phyloP scores from a whole-genome alignment of 2,797 vertebrate species.

The Esox lucius region DNA sequence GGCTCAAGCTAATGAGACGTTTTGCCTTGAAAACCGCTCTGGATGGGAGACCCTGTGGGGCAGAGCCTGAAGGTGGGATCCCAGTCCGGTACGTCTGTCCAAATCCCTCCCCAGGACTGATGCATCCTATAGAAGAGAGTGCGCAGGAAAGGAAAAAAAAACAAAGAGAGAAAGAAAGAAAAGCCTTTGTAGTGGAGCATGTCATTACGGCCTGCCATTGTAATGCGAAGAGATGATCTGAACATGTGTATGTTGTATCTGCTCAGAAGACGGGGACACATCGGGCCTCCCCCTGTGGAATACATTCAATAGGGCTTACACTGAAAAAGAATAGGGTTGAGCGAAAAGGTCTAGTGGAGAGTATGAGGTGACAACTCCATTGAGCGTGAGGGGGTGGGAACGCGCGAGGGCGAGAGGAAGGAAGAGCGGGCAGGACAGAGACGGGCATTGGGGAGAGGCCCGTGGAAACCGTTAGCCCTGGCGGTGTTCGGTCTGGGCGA shows the following conservation, averaged over 20 bases:
- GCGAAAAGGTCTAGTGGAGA: constrained; percentile 47
- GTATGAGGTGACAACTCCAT: constrained; percentile 66
- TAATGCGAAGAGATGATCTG: constrained; percentile 53
- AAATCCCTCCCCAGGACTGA: constrained; percentile 50
- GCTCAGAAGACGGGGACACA: constrained; percentile 37
- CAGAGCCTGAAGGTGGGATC: constrained; percentile 65
- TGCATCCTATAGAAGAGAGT: constrained; percentile 24
- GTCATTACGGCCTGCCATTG: constrained; percentile 62
- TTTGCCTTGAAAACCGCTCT: constrained; percentile 80
- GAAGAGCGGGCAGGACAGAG: constrained; percentile 48
- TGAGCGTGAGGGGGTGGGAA: constrained; percentile 60
- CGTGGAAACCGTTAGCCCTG: constrained; percentile 74
- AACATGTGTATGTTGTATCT: constrained; percentile 61
- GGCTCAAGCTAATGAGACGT: constrained; percentile 79
- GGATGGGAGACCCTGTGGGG: constrained; percentile 66
- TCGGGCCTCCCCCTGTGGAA: constrained; percentile 49
- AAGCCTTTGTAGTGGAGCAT: constrained; percentile 53
- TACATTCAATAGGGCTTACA: constrained; percentile 50
- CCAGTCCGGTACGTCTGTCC: constrained; percentile 57
- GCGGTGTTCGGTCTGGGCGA: constrained; percentile 63
- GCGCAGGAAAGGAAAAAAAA: constrained; percentile 26
- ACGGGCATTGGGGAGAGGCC: constrained; percentile 52
- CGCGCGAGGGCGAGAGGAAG: constrained; percentile 46
- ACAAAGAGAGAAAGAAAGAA: constrained; percentile 50
- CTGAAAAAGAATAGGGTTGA: constrained; percentile 11